Evolutionary conservation across 2,888 invertebrate genomes (phyloP).

Genomic region (Parnassius glacialis): DNA sequence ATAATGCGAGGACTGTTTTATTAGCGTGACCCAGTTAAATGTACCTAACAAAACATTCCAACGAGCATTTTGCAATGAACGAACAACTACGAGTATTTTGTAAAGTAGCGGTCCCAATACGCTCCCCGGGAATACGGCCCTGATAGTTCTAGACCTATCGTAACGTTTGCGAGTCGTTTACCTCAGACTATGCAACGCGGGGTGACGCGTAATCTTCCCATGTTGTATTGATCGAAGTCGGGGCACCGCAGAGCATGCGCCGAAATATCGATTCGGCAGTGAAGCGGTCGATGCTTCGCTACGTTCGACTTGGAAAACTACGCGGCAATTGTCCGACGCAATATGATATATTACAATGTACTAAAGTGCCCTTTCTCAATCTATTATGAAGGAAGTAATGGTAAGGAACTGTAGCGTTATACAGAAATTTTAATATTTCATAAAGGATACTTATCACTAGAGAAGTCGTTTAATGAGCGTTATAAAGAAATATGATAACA

Average conservation of each 20-base stretch:
- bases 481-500: neutral
- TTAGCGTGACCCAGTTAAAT: constrained; percentile 1
- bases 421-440: too few species aligned
- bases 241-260: constrained; percentile 47
- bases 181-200: constrained; percentile 51
- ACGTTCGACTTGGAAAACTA: constrained; percentile 8
- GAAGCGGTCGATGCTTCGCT: constrained; percentile 25
- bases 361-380: too few species aligned
- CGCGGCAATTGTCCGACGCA: constrained; percentile 19
- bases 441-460: too few species aligned
- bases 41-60: neutral
- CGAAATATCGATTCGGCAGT: constrained; percentile 42
- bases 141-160: constrained; percentile 61
- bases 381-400: too few species aligned
- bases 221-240: constrained; percentile 52
- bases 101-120: constrained; percentile 8
- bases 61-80: neutral
- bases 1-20: neutral
- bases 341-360: neutral
- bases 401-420: too few species aligned
- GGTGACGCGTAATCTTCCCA: constrained; percentile 54
- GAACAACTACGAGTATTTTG: neutral
- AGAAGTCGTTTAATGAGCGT: neutral
- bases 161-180: constrained; percentile 71
- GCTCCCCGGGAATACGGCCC: neutral